Conservation (phyloP, 2,888 invertebrate genomes). For the Drosophila pseudotakahashii region DNA sequence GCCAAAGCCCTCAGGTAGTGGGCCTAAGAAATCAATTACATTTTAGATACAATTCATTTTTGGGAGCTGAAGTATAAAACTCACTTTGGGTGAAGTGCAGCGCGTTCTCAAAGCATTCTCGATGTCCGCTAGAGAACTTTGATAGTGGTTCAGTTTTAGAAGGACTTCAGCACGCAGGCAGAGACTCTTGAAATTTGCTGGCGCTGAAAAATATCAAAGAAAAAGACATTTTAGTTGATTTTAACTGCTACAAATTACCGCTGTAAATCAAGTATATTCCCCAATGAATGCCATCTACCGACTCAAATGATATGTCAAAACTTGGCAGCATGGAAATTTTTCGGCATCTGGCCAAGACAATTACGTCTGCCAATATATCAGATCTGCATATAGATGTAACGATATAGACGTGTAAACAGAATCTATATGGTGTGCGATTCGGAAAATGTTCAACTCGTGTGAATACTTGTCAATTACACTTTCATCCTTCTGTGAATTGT, state of each 20-base stretch:
- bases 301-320: conserved; percentile 64
- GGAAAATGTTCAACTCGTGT: conserved; percentile 49
- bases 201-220: conserved; percentile 86
- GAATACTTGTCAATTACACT: conserved; percentile 61
- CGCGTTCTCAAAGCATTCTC: conserved; percentile 87
- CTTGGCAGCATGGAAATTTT: conserved; percentile 23
- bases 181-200: conserved; percentile 87
- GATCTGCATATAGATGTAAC: neutral
- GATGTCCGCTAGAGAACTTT: conserved; percentile 88
- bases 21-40: conserved; percentile 81
- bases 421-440: conserved; percentile 1
- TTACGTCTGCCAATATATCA: conserved; percentile 39
- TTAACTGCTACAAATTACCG: neutral
- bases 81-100: conserved; percentile 89
- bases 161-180: conserved; percentile 88
- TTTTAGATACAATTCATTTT: neutral
- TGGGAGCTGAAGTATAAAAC: neutral
- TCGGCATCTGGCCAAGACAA: conserved; percentile 16
- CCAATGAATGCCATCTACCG: conserved; percentile 60
- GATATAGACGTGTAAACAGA: conserved; percentile 3
- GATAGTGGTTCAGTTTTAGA: conserved; percentile 86
- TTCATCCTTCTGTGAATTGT: neutral
- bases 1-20: conserved; percentile 86
- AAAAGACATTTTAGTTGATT: conserved; percentile 2
- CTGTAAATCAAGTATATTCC: conserved; percentile 37